phyloP scores from a whole-genome alignment of 2,888 invertebrate genomes.

The Catocala nupta region DNA sequence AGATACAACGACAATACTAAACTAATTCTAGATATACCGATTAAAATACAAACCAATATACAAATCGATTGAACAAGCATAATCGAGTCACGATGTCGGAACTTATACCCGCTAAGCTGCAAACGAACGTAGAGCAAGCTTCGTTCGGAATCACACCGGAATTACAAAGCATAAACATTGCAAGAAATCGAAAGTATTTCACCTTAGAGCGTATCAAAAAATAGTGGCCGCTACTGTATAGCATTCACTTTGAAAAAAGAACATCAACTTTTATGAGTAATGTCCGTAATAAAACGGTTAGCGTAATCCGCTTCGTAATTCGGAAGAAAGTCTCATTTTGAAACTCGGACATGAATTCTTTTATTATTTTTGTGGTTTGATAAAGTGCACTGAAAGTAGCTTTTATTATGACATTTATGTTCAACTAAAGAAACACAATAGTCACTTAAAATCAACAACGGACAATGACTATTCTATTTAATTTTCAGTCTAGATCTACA shows the following conservation, averaged over 20 bases:
- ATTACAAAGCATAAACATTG: slow-evolving; percentile 18
- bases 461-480: too few species aligned
- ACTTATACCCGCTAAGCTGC: slow-evolving; percentile 8
- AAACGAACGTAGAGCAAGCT: background rate
- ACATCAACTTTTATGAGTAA: slow-evolving; percentile 34
- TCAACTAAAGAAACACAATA: too few species aligned
- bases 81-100: slow-evolving; percentile 38
- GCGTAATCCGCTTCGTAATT: slow-evolving; percentile 42
- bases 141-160: slow-evolving; percentile 10
- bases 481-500: too few species aligned
- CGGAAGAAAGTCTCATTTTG: slow-evolving; percentile 36
- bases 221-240: slow-evolving; percentile 27
- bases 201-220: slow-evolving; percentile 43
- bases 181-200: slow-evolving; percentile 45
- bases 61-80: slow-evolving; percentile 24
- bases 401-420: background rate
- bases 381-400: background rate
- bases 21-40: too few species aligned
- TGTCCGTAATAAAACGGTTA: slow-evolving; percentile 34
- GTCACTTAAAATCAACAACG: too few species aligned
- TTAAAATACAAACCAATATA: slow-evolving; percentile 7
- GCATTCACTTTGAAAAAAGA: slow-evolving; percentile 34
- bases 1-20: too few species aligned
- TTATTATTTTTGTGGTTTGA: background rate
- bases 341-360: slow-evolving; percentile 7